Evolutionary conservation across 2,888 invertebrate genomes (phyloP).

Genomic region (Clitarchus hookeri): DNA sequence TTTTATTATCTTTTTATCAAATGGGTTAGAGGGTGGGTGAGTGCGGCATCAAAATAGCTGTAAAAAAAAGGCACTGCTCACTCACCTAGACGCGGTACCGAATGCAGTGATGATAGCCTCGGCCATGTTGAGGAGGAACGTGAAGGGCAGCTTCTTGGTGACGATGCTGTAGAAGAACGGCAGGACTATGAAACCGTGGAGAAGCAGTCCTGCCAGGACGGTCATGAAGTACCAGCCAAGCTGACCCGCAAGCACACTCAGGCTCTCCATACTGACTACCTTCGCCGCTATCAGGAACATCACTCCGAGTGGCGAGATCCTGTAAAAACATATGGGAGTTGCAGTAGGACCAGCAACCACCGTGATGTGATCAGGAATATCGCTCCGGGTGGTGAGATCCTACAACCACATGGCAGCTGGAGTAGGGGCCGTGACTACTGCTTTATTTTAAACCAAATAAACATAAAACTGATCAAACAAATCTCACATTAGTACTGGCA

Average conservation of each 20-base stretch:
- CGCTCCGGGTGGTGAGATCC: too few relatives aligned
- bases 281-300: slow-evolving; percentile 89
- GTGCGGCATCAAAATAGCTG: background rate
- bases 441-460: too few relatives aligned
- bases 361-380: too few relatives aligned
- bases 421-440: too few relatives aligned
- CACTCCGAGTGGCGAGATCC: slow-evolving; percentile 89
- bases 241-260: slow-evolving; percentile 80
- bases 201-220: slow-evolving; percentile 85
- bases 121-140: slow-evolving; percentile 79
- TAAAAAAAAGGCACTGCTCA: background rate
- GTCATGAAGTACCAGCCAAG: slow-evolving; percentile 93
- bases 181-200: slow-evolving; percentile 90
- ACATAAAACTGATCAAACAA: too few relatives aligned
- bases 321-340: slow-evolving; percentile 52
- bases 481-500: too few relatives aligned
- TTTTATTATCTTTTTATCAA: too few relatives aligned
- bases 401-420: too few relatives aligned
- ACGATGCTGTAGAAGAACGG: slow-evolving; percentile 84
- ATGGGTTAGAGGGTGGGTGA: too few relatives aligned
- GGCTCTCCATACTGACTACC: slow-evolving; percentile 87
- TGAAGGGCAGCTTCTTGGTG: slow-evolving; percentile 81
- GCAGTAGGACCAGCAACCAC: too few relatives aligned
- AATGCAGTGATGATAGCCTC: slow-evolving; percentile 95
- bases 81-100: slow-evolving; percentile 88